Percentiles rank a stretch among this genome's conserved stretches.
Evolutionary conservation across 2,797 vertebrate species (phyloP).

Genomic region (Pseudochirops corinnae): DNA sequence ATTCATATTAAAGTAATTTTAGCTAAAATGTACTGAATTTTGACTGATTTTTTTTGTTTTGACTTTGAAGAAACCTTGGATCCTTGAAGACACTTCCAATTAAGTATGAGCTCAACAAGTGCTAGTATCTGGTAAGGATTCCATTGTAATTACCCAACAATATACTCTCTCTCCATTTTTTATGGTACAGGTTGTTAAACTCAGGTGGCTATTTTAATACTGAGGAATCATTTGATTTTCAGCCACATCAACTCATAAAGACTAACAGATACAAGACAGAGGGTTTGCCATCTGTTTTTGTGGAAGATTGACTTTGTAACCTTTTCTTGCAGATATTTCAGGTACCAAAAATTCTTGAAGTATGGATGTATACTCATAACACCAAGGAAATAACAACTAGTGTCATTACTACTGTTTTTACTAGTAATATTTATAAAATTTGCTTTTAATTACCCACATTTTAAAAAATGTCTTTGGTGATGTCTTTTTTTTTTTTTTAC

Average conservation of each 20-base stretch:
- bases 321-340: not conserved
- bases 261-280: not conserved
- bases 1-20: not conserved
- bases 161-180: not conserved
- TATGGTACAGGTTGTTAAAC: not conserved
- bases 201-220: not conserved
- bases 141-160: not conserved
- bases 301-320: not conserved
- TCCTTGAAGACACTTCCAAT: not conserved
- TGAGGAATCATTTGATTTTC: not conserved
- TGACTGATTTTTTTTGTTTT: not conserved
- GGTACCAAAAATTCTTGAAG: not conserved
- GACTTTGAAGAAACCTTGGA: not conserved
- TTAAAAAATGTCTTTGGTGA: not conserved
- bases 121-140: not conserved
- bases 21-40: not conserved
- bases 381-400: not conserved
- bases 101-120: not conserved
- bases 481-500: not conserved
- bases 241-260: not conserved
- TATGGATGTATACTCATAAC: not conserved
- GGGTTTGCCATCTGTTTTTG: not conserved
- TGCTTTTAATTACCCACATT: not conserved
- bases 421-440: not conserved
- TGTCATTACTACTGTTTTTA: not conserved